A percentile compares a stretch with the other conserved stretches of the same genome.
These are phyloP conservation scores for Ricordea florida DNA, from an alignment of 92 coral and sea anemone genomes.

Conservation along the genomic window DNA sequence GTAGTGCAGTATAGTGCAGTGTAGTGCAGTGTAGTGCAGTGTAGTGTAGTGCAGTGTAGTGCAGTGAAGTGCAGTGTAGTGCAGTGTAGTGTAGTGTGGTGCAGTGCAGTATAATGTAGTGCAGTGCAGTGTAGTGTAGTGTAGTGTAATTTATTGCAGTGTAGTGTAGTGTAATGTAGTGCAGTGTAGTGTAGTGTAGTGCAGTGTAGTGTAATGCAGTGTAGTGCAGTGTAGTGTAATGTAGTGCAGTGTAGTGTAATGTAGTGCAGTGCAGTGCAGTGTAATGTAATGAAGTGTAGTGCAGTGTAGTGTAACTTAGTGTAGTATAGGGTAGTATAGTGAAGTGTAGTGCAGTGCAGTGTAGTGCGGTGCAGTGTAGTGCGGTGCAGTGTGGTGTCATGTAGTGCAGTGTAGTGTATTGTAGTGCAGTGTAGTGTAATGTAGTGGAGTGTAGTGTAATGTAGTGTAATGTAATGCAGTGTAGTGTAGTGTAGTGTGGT, in stretches of 20 bases:
- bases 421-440: too few species aligned
- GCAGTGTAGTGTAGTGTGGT: background rate
- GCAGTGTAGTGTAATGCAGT: background rate
- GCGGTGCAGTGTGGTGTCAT: background rate
- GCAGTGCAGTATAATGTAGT: background rate
- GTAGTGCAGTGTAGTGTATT: too few species aligned
- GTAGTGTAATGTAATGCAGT: too few species aligned
- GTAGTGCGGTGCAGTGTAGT: background rate
- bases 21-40: background rate
- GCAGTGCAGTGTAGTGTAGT: too few species aligned
- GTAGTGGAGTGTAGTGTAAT: too few species aligned
- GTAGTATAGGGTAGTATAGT: background rate
- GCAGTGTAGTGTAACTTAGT: background rate
- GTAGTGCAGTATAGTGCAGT: too few species aligned
- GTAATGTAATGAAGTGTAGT: too few species aligned
- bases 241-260: too few species aligned
- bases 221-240: background rate
- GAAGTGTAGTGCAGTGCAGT: background rate
- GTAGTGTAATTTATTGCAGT: background rate
- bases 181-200: background rate
- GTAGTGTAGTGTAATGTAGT: background rate
- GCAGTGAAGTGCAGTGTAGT: too few species aligned
- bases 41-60: too few species aligned
- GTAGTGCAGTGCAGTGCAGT: too few species aligned
- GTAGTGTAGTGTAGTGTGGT: too few species aligned